Base-by-base conservation (phyloP, 2,797 vertebrate genomes). In the Ispidina lecontei region DNA sequence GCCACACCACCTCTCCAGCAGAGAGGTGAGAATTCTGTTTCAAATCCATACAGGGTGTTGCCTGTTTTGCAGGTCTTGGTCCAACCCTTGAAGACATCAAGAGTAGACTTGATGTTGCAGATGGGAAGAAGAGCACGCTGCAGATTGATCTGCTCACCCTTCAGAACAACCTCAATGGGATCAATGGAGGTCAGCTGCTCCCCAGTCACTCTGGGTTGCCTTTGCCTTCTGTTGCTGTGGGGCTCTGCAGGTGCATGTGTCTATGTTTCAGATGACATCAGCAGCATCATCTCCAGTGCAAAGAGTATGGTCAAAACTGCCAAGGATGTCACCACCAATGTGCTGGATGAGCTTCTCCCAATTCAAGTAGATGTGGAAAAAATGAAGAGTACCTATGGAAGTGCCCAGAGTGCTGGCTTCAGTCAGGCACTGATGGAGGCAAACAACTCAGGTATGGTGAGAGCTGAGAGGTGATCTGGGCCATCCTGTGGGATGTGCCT, bases 351-450 rank as follows among this genome's bases (percentile, higher is more conserved):
- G 78, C 97, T 99, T 78, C 90, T 91, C 18, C 97, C 95, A 80
- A 99, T 99, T 93, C 97, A 94, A 93, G 93, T 75, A 29, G 98
- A 99, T 71, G 91, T 99, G 29, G 87, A 95, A 20, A 98, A 98
- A 49, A 97, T 99, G 71, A 98, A 81, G 72, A 77, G 64, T 7
- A 96, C 94, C 9, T 97, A 98, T 14, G 94, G 97, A 74, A 95
- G 79, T 11, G 19, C 93, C 4, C 96, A 95, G 68, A 97, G 68
- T 25, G 93, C 97, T 74, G 98, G 98, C 93, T 97, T 99, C 73
- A 96, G 73, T 94, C 94, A 94, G 52, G 94, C 98, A n/a, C 88
- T 99, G 95, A 96, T 95, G 2, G 98, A 98, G 8, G 98, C 98
- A 35, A 98, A 98, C 89, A 96, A 97, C 73, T 98, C 98, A 94